Evolutionary conservation across 1,140 invertebrate genomes (phyloP).

Genomic region (Drosophila pruinosa): DNA sequence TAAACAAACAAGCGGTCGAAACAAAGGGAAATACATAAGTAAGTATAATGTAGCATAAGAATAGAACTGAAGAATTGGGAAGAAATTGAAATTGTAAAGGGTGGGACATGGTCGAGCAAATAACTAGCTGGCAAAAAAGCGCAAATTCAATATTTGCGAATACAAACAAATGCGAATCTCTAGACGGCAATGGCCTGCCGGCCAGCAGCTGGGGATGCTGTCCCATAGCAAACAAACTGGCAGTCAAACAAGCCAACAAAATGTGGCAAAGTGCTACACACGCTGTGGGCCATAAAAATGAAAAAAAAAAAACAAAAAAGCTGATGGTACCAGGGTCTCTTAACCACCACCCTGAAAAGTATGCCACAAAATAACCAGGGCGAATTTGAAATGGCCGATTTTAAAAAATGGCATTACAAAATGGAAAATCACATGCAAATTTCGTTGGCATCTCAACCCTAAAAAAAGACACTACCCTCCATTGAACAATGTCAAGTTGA

Average conservation of each 20-base stretch:
- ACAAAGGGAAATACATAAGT: constrained; percentile 39
- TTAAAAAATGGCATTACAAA: constrained; percentile 27
- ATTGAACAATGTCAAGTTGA: background rate
- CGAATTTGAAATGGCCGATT: constrained; percentile 36
- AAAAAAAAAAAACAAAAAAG: background rate
- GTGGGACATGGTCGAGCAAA: constrained; percentile 39
- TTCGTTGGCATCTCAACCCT: background rate
- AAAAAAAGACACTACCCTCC: background rate
- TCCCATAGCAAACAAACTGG: constrained; percentile 45
- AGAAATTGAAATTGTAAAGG: constrained; percentile 60
- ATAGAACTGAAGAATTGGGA: background rate
- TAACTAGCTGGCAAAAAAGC: constrained; percentile 50
- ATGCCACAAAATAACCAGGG: constrained; percentile 17
- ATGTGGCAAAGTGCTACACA: constrained; percentile 41
- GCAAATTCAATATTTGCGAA: constrained; percentile 74
- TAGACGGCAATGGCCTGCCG: constrained; percentile 36
- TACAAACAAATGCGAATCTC: constrained; percentile 58
- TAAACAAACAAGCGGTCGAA: constrained; percentile 69
- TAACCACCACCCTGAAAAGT: constrained; percentile 20
- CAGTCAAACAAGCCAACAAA: constrained; percentile 21
- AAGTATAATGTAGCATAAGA: constrained; percentile 9
- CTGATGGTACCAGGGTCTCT: background rate
- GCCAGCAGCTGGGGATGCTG: background rate
- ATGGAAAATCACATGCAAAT: constrained; percentile 23
- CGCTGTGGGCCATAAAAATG: constrained; percentile 20